A percentile compares a stretch with the other conserved stretches of the same genome.
Conservation (phyloP, 2,888 invertebrate genomes). For the Drosophila paranaensis region DNA sequence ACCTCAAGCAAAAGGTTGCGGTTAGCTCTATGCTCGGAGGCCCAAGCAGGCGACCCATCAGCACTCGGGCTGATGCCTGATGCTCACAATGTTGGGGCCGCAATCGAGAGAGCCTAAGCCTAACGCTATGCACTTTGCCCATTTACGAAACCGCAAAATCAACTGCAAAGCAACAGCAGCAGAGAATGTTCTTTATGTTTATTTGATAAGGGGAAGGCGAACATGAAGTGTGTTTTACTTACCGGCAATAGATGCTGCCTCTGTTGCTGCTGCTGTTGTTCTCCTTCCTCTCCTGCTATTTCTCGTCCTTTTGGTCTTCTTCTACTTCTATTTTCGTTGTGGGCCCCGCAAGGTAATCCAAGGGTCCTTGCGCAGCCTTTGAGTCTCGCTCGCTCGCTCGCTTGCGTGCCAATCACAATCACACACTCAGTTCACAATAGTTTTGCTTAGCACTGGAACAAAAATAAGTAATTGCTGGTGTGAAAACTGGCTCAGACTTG, state of each 20-base stretch:
- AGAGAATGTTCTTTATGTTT: conserved; percentile 7
- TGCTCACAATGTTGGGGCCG: neutral
- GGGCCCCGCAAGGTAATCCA: conserved; percentile 74
- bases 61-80: neutral
- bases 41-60: conserved; percentile 1
- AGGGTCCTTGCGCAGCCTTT: conserved; percentile 74
- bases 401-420: conserved; percentile 35
- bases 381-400: conserved; percentile 26
- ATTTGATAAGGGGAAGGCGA: neutral
- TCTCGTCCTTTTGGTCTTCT: neutral
- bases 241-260: neutral
- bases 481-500: conserved; percentile 16
- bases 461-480: conserved; percentile 24
- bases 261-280: neutral
- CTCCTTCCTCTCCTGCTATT: neutral
- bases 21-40: conserved; percentile 20
- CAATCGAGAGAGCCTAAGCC: neutral
- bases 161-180: conserved; percentile 45
- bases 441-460: conserved; percentile 41
- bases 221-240: conserved; percentile 5
- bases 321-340: conserved; percentile 11
- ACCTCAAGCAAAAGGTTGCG: conserved; percentile 48
- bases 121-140: conserved; percentile 5
- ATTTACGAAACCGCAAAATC: conserved; percentile 16
- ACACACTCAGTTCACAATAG: conserved; percentile 40